These are phyloP conservation scores for Ormyrus nitidulus DNA, from an alignment of 2,888 invertebrate genomes.

Conservation along the genomic window DNA sequence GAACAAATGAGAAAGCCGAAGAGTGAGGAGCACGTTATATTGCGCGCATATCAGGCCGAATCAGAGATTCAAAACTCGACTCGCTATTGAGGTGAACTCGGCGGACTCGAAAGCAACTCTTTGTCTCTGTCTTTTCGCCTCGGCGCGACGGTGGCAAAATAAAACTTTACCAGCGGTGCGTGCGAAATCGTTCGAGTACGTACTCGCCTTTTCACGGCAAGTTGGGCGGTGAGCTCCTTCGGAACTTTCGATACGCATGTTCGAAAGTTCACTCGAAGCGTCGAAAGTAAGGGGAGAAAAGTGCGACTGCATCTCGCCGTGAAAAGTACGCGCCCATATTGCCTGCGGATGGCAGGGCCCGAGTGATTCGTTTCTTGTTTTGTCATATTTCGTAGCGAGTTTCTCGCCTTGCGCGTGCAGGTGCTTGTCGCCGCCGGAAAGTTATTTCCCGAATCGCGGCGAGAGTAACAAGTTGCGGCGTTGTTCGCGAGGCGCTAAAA, in stretches of 20 bases:
- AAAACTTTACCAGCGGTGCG: conserved; percentile 65
- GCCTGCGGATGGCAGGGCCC: conserved; percentile 25
- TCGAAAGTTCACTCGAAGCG: conserved; percentile 64
- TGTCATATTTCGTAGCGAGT: conserved; percentile 22
- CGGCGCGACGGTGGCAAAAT: conserved; percentile 59
- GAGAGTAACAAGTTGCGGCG: conserved; percentile 46
- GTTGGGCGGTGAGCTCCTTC: conserved; percentile 60
- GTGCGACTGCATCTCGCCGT: neutral
- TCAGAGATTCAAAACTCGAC: neutral
- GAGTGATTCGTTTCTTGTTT: conserved; percentile 49
- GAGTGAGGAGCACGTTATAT: neutral
- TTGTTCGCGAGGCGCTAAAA: conserved; percentile 12
- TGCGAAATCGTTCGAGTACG: conserved; percentile 66
- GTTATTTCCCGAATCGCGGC: conserved; percentile 21
- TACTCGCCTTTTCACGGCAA: conserved; percentile 65
- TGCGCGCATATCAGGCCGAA: conserved; percentile 13
- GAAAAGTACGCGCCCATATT: too few relatives aligned
- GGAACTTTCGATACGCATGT: conserved; percentile 67
- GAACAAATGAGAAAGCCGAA: conserved; percentile 37
- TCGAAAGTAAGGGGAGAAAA: neutral
- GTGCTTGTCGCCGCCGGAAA: conserved; percentile 1
- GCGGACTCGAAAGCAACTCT: conserved; percentile 25
- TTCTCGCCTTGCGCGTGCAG: conserved; percentile 1
- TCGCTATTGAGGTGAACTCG: neutral
- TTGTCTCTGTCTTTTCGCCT: too few relatives aligned